Percentiles rank a stretch among this genome's conserved stretches.
Conservation (phyloP, 2,113 vertebrate genomes). For the Mirounga angustirostris region DNA sequence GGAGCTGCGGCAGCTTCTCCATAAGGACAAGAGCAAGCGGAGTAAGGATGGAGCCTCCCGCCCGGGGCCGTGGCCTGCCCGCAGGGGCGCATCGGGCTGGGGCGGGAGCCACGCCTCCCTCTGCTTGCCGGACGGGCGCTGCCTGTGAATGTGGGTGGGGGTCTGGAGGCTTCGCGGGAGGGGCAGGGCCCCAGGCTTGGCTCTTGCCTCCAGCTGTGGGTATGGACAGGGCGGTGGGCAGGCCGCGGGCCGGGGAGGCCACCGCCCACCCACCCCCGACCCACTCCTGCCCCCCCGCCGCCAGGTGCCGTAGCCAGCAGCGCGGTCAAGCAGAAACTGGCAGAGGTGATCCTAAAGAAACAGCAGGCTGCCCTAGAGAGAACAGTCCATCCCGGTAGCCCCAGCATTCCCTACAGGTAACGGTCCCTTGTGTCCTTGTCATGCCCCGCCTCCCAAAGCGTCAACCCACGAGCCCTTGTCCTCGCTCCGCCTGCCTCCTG, state of each 20-base stretch:
- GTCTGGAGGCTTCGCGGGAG: not conserved
- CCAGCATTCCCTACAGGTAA: slow-evolving; percentile 91
- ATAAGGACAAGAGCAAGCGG: slow-evolving; percentile 93
- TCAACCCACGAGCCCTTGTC: rapidly evolving
- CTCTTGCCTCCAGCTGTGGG: not conserved
- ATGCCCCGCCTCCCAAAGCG: rapidly evolving
- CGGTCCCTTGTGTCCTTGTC: too few relatives aligned
- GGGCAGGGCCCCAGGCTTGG: not conserved
- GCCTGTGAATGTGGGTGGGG: not conserved
- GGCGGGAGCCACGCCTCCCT: not conserved
- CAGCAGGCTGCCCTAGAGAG: slow-evolving; percentile 93
- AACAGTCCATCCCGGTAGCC: slow-evolving; percentile 84
- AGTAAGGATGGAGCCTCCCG: slow-evolving; percentile 87
- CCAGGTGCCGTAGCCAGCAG: slow-evolving; percentile 96
- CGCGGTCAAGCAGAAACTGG: slow-evolving; percentile 94
- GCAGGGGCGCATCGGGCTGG: not conserved
- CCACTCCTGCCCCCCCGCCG: not conserved
- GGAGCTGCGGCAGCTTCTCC: slow-evolving; percentile 91
- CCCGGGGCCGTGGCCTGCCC: rapidly evolving
- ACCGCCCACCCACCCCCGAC: not conserved
- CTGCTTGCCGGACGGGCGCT: not conserved
- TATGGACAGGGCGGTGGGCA: not conserved
- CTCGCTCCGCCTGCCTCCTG: rapidly evolving
- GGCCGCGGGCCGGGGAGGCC: not conserved
- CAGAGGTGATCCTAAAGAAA: slow-evolving; percentile 95